phyloP scores from a whole-genome alignment of 2,888 invertebrate genomes.

The Rhamnusium bicolor region DNA sequence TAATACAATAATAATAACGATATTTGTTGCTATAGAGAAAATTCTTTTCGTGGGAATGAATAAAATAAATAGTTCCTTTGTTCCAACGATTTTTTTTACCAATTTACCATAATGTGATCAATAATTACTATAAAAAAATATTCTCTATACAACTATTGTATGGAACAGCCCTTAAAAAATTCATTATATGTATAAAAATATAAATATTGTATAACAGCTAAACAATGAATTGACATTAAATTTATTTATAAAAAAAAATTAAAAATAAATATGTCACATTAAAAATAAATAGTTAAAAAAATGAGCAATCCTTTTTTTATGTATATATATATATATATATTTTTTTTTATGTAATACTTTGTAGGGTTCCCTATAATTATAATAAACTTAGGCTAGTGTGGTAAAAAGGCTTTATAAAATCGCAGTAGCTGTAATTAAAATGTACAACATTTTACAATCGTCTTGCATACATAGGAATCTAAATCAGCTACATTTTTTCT shows the following conservation, averaged over 20 bases:
- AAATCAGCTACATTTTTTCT: conserved; percentile 6
- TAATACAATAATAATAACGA: not conserved
- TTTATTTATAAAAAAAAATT: conserved; percentile 1
- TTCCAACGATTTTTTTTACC: not conserved
- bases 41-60: not conserved
- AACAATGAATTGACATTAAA: conserved; percentile 24
- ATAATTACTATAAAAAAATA: not conserved
- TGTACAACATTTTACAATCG: conserved; percentile 28
- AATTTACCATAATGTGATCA: not conserved
- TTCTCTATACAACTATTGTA: not conserved
- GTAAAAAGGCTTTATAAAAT: conserved; percentile 33
- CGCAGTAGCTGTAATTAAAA: conserved; percentile 26
- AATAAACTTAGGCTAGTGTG: conserved; percentile 11
- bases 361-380: not conserved
- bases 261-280: conserved; percentile 28
- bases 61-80: too few species aligned
- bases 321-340: too few species aligned
- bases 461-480: not conserved
- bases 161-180: conserved; percentile 1
- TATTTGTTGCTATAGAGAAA: not conserved
- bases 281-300: conserved; percentile 10
- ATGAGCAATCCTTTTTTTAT: conserved; percentile 24
- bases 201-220: conserved; percentile 26
- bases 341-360: conserved; percentile 15
- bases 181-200: conserved; percentile 37